Conservation (phyloP, 2,113 vertebrate genomes). For the Podarcis muralis region DNA sequence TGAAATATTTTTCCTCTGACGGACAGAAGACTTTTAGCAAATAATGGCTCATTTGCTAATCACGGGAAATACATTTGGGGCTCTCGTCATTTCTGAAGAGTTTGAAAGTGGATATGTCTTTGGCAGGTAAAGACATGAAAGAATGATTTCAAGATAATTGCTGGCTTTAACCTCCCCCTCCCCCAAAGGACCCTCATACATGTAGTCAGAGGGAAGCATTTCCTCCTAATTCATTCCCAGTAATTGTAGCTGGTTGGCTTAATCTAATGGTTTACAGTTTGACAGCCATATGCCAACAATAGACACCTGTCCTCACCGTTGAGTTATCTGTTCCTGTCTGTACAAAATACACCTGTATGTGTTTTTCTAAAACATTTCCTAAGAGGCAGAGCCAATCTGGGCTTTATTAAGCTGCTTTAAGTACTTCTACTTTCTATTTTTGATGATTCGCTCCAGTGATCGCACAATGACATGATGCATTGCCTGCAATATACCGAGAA, state of each 20-base stretch:
- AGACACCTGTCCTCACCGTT: background rate
- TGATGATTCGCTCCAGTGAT: background rate
- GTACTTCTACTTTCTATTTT: background rate
- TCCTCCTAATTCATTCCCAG: background rate
- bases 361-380: background rate
- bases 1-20: background rate
- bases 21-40: background rate
- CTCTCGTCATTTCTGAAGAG: background rate
- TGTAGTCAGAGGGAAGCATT: background rate
- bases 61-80: background rate
- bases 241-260: background rate
- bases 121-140: constrained; percentile 3
- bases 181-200: background rate
- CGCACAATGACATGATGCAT: background rate
- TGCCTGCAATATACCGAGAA: background rate
- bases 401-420: background rate
- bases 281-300: background rate
- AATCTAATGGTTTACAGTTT: background rate
- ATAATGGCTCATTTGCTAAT: background rate
- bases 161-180: background rate
- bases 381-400: background rate
- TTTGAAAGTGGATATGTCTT: background rate
- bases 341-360: background rate
- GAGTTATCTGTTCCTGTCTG: background rate
- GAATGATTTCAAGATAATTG: background rate